These are phyloP conservation scores for Deilephila porcellus DNA, from an alignment of 2,888 invertebrate genomes.

Conservation along the genomic window DNA sequence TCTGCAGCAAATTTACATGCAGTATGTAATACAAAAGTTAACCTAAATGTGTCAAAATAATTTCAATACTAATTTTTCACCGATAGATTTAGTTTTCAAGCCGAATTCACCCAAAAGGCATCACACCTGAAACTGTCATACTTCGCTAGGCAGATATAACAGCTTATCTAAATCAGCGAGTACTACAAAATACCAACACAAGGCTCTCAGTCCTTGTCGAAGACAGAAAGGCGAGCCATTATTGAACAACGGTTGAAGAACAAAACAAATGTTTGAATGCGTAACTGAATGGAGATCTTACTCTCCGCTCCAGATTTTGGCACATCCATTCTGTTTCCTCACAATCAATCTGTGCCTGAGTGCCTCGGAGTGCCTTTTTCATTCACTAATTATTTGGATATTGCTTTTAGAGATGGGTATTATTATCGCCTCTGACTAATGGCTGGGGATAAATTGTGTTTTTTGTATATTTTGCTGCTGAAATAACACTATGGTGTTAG, in stretches of 20 bases:
- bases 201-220: slow-evolving; percentile 1
- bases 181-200: not conserved
- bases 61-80: no score
- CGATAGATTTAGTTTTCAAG: no score
- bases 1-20: no score
- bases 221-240: slow-evolving; percentile 9
- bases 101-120: no score
- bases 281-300: slow-evolving; percentile 14
- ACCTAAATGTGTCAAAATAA: no score
- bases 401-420: not conserved
- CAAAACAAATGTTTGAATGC: slow-evolving; percentile 24
- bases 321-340: slow-evolving; percentile 7
- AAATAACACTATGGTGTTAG: no score
- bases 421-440: not conserved
- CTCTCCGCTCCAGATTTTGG: slow-evolving; percentile 17
- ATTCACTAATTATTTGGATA: not conserved
- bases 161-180: not conserved
- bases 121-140: not conserved
- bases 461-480: no score
- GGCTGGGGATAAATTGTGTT: no score
- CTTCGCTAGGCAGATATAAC: not conserved
- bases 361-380: slow-evolving; percentile 6
- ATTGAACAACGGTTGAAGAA: slow-evolving; percentile 13
- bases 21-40: no score
- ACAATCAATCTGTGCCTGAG: slow-evolving; percentile 12